phyloP scores from a whole-genome alignment of 2,113 vertebrate species.

The Mellivora capensis region DNA sequence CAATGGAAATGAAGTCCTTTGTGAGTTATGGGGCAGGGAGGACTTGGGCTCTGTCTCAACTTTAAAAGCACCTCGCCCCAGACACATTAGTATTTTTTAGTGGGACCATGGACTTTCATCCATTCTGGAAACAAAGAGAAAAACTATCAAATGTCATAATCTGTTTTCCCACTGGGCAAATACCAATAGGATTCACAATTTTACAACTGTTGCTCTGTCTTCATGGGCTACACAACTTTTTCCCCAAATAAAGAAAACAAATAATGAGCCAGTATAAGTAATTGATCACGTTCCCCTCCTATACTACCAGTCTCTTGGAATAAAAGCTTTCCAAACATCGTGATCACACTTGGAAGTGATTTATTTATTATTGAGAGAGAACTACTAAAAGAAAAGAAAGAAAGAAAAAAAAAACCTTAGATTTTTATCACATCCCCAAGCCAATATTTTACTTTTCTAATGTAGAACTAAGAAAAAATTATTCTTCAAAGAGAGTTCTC shows the following conservation, averaged over 20 bases:
- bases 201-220: not conserved
- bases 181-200: not conserved
- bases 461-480: not conserved
- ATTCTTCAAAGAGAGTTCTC: not conserved
- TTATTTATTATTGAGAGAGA: conserved; percentile 21
- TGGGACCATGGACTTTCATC: not conserved
- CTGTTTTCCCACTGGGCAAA: not conserved
- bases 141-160: not conserved
- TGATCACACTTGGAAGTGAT: not conserved
- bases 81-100: not conserved
- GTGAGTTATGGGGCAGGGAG: not conserved
- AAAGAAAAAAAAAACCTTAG: not conserved
- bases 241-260: not conserved
- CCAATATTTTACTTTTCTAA: not conserved
- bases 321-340: not conserved
- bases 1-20: not conserved
- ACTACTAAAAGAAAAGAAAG: not conserved
- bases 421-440: not conserved
- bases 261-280: not conserved
- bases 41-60: not conserved
- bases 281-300: not conserved
- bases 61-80: not conserved
- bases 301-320: not conserved
- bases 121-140: not conserved
- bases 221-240: not conserved